Evolutionary conservation across 2,797 vertebrate genomes (phyloP).

Genomic region (Coregonus sp.): DNA sequence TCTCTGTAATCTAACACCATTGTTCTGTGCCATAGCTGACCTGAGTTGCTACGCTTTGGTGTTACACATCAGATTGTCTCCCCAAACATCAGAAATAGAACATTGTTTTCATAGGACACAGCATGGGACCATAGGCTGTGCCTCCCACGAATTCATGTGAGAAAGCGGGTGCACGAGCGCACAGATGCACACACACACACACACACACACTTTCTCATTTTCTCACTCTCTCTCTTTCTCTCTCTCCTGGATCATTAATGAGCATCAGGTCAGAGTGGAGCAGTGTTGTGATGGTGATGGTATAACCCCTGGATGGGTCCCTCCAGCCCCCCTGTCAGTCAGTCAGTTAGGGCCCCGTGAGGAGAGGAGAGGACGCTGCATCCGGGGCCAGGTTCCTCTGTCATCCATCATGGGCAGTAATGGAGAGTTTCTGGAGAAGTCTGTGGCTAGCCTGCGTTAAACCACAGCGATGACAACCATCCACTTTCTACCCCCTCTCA

Average conservation of each 20-base stretch:
- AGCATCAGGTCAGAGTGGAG: constrained; percentile 13
- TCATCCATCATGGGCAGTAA: constrained; percentile 49
- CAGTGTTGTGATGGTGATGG: constrained; percentile 18
- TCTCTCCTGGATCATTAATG: constrained; percentile 21
- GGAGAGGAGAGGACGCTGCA: constrained; percentile 20
- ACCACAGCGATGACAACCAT: constrained; percentile 54
- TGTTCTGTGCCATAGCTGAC: too few relatives aligned
- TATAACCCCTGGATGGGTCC: constrained; percentile 21
- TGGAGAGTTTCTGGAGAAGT: constrained; percentile 50
- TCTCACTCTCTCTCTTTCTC: too few relatives aligned
- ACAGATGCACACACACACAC: background rate
- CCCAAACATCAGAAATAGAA: too few relatives aligned
- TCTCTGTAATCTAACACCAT: too few relatives aligned
- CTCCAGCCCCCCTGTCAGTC: background rate
- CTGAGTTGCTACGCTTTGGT: too few relatives aligned
- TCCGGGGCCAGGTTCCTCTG: constrained; percentile 33
- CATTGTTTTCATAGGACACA: background rate
- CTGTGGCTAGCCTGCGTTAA: constrained; percentile 47
- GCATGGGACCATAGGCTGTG: background rate
- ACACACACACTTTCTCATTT: background rate
- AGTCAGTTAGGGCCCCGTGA: constrained; percentile 32
- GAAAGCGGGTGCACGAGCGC: background rate
- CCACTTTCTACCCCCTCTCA: constrained; percentile 30
- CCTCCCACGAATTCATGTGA: background rate
- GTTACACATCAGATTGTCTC: too few relatives aligned